Evolutionary conservation across 2,113 vertebrate species (phyloP).

Genomic region (Centropristis striata): DNA sequence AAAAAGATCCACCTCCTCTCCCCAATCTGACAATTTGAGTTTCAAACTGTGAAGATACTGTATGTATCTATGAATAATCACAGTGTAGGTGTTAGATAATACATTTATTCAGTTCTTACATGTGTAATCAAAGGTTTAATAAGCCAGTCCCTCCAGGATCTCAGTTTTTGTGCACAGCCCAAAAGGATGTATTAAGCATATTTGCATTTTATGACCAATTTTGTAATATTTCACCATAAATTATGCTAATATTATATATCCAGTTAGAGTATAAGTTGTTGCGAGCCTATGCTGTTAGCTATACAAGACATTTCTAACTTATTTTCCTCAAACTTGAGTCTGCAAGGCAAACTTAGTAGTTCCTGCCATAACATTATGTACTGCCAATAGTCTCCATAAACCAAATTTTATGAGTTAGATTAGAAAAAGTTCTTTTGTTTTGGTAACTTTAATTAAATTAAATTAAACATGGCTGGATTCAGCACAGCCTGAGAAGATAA

Average conservation of each 20-base stretch:
- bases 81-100: neutral
- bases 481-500: neutral
- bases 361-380: slow-evolving; percentile 1
- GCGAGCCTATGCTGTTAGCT: neutral
- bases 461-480: neutral
- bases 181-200: neutral
- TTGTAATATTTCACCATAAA: neutral
- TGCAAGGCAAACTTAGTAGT: neutral
- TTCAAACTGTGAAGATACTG: slow-evolving; percentile 15
- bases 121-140: slow-evolving; percentile 36
- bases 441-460: neutral
- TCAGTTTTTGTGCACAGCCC: neutral
- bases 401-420: neutral
- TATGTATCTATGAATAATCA: slow-evolving; percentile 10
- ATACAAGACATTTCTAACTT: neutral
- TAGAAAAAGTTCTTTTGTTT: neutral
- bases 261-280: neutral
- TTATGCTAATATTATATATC: neutral
- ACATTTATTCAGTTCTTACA: slow-evolving; percentile 14
- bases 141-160: neutral
- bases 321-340: neutral
- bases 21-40: slow-evolving; percentile 26
- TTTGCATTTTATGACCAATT: neutral
- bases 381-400: neutral
- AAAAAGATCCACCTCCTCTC: neutral